Conservation (phyloP, 2,888 invertebrate species). For the Xanthia icteritia region DNA sequence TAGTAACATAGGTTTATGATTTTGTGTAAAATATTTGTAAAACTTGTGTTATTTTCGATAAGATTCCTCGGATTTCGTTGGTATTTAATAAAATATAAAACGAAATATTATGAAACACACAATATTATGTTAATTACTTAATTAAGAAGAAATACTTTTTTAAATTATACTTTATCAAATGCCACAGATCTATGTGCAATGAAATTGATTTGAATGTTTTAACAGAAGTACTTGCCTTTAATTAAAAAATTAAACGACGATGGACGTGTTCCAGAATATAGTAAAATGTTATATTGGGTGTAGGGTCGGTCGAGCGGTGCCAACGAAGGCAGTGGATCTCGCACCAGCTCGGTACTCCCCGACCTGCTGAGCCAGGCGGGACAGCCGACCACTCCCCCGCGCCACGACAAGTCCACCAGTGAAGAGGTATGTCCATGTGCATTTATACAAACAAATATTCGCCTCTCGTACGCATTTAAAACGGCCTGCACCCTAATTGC, state of each 20-base stretch:
- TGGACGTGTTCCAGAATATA: conserved; percentile 34
- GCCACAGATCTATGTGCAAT: conserved; percentile 23
- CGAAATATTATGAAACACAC: background rate
- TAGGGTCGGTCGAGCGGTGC: conserved; percentile 88
- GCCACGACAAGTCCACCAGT: conserved; percentile 97
- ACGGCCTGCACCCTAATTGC: conserved; percentile 9
- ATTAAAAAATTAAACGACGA: background rate
- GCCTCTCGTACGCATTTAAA: conserved; percentile 29
- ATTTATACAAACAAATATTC: conserved; percentile 8
- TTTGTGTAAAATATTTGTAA: conserved; percentile 50
- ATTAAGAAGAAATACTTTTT: background rate
- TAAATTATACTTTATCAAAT: conserved; percentile 44
- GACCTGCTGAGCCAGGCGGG: conserved; percentile 98
- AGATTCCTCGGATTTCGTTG: conserved; percentile 22
- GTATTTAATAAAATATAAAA: conserved; percentile 41
- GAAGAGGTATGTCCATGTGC: conserved; percentile 94
- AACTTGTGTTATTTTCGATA: conserved; percentile 41
- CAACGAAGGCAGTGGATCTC: conserved; percentile 92
- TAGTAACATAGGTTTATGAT: conserved; percentile 55
- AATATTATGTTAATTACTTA: background rate
- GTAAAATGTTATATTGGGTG: conserved; percentile 58
- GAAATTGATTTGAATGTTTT: conserved; percentile 28
- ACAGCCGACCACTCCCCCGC: conserved; percentile 95
- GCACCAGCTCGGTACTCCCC: conserved; percentile 98
- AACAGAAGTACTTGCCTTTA: conserved; percentile 26